These are phyloP conservation scores for Macrotrachela quadricornifera DNA, from an alignment of 1,140 invertebrate species.

Conservation along the genomic window DNA sequence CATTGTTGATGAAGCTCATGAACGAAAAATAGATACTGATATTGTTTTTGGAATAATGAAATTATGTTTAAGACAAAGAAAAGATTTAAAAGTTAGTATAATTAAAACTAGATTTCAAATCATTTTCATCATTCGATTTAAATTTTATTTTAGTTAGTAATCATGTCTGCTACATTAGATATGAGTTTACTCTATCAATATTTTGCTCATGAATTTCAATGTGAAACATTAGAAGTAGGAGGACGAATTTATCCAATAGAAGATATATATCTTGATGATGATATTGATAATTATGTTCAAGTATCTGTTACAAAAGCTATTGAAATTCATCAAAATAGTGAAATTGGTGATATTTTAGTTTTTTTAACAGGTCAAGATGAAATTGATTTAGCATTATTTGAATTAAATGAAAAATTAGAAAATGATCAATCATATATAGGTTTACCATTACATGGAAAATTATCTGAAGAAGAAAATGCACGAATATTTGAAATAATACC, in stretches of 20 bases:
- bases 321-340: slow-evolving; percentile 60
- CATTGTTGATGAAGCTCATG: slow-evolving; percentile 89
- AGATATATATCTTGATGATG: no score
- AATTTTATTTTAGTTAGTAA: slow-evolving; percentile 15
- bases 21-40: slow-evolving; percentile 82
- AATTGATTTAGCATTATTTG: slow-evolving; percentile 62
- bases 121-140: no score
- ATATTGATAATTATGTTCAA: no score
- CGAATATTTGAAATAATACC: slow-evolving; percentile 1
- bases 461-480: not conserved
- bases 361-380: slow-evolving; percentile 96
- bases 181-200: slow-evolving; percentile 73
- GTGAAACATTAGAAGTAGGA: slow-evolving; percentile 65
- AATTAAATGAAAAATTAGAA: slow-evolving; percentile 1
- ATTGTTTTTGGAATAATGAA: slow-evolving; percentile 63
- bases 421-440: not conserved
- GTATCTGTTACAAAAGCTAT: slow-evolving; percentile 82
- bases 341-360: slow-evolving; percentile 64
- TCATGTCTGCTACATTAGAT: slow-evolving; percentile 33
- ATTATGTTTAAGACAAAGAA: slow-evolving; percentile 46
- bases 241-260: slow-evolving; percentile 35
- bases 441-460: slow-evolving; percentile 5
- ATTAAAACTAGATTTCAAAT: no score
- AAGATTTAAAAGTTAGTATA: no score
- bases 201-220: slow-evolving; percentile 64